Base-by-base conservation (phyloP, 2,888 invertebrate species). In the Gastrophysa polygoni region DNA sequence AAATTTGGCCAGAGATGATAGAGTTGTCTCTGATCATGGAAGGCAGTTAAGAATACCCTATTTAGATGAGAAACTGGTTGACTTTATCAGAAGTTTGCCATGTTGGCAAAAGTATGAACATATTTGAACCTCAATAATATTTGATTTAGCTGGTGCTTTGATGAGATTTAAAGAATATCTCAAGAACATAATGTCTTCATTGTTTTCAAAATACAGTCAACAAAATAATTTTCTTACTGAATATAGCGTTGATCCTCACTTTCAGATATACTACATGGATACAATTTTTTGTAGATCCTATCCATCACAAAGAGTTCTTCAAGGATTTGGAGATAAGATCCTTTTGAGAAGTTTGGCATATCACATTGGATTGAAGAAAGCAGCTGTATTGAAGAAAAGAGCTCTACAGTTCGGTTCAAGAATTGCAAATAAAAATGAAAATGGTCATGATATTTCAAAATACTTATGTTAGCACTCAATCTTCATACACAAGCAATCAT, bases 391-490 rank as follows among this genome's bases (percentile, higher is more conserved):
- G 51, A 94, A 93, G 46, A 99, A 99, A 81, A 83, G 96, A 78
- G 99, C 98, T 0, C 88, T 99, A 71, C 99, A 99, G 80, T 99
- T 99, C 84, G 99, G 99, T 10, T 95, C 96, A 0, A 86, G 95
- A 76, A 96, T 99, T 76, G 98, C 96, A 4, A 92, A 95, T 79
- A 88, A 88, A 50, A 94, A 92, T 78, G 94, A 96, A 83, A 95
- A 93, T 78, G 97, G 93, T 2, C 86, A 87, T 75, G 90, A 94
- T 77, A 74, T 88, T 61, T 95, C 95, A 29, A 49, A 61, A 47
- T 64, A 75, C 61, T 64, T 76, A 34, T 61, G 43, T 55, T 63
- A 28, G 32, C 32, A 59, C 14, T 2, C 32, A 50, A 58, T 2
- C 32, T 10, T 10, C 32, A n/a, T n/a, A n/a, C n/a, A n/a, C n/a